Conservation (phyloP, 2,113 vertebrate genomes). For the western clawed frog (Xenopus tropicalis) region DNA sequence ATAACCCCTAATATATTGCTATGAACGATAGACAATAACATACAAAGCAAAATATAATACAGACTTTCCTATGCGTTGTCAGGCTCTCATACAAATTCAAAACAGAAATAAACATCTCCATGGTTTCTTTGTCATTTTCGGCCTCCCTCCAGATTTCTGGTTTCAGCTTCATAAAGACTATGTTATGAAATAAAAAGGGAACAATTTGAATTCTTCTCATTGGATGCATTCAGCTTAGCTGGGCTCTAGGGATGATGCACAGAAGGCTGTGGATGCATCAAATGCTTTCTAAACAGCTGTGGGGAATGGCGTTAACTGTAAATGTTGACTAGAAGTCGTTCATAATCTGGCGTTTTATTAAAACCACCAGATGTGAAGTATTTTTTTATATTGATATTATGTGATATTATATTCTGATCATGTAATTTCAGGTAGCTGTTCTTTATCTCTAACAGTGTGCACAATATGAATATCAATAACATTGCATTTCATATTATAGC, state of each 20-base stretch:
- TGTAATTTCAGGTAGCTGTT: neutral
- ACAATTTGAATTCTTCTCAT: slow-evolving; percentile 56
- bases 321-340: slow-evolving; percentile 47
- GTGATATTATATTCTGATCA: neutral
- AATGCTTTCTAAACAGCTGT: slow-evolving; percentile 55
- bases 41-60: no score
- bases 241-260: slow-evolving; percentile 49
- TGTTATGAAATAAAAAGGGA: slow-evolving; percentile 46
- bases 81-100: slow-evolving; percentile 56
- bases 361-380: slow-evolving; percentile 45
- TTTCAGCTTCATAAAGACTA: slow-evolving; percentile 54
- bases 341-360: slow-evolving; percentile 46
- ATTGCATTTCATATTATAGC: neutral
- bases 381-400: fast-evolving
- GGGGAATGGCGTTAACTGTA: slow-evolving; percentile 54
- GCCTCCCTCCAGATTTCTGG: slow-evolving; percentile 55
- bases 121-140: slow-evolving; percentile 55
- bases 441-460: neutral
- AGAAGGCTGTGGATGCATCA: slow-evolving; percentile 50
- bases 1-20: no score
- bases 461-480: neutral
- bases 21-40: no score
- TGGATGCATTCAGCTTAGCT: slow-evolving; percentile 39
- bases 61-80: slow-evolving; percentile 37
- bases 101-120: slow-evolving; percentile 54